Evolutionary conservation across 2,888 invertebrate genomes (phyloP).

Genomic region (Mongoloraphidia duomilia): DNA sequence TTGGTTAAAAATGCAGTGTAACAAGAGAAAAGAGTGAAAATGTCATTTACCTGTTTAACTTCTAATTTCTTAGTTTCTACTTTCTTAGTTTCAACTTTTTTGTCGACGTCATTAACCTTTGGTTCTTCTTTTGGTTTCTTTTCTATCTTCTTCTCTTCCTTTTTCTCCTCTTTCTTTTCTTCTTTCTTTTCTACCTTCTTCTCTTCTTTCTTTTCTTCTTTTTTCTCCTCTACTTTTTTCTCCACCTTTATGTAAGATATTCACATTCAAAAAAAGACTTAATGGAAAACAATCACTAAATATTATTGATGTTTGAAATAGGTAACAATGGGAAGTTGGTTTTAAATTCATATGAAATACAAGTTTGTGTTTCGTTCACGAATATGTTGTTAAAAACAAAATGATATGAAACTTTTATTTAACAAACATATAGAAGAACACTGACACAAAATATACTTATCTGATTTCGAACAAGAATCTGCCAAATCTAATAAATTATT

Average conservation of each 20-base stretch:
- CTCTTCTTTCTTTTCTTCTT: conserved; percentile 19
- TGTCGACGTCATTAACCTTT: conserved; percentile 24
- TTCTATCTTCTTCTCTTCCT: conserved; percentile 25
- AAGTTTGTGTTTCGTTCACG: neutral
- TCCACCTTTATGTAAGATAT: conserved; percentile 11
- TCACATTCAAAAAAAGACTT: conserved; percentile 6
- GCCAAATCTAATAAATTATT: too few species aligned
- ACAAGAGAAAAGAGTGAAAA: neutral
- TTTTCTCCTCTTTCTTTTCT: conserved; percentile 24
- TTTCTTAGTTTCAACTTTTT: conserved; percentile 16
- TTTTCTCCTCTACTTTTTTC: conserved; percentile 18
- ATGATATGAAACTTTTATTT: neutral
- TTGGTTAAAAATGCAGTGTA: too few species aligned
- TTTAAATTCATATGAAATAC: too few species aligned
- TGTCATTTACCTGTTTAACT: conserved; percentile 3
- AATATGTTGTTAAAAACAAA: neutral
- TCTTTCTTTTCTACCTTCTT: conserved; percentile 19
- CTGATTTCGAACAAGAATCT: too few species aligned
- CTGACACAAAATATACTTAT: neutral
- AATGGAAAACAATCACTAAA: conserved; percentile 1
- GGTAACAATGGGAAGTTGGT: neutral
- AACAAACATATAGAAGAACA: neutral
- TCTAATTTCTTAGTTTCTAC: conserved; percentile 12
- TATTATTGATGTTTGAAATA: too few species aligned
- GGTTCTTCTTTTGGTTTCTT: conserved; percentile 28